Evolutionary conservation across 2,888 invertebrate species (phyloP), one percentile per base, ranked within the genome.

Genomic region (Cerastis rubricosa): DNA sequence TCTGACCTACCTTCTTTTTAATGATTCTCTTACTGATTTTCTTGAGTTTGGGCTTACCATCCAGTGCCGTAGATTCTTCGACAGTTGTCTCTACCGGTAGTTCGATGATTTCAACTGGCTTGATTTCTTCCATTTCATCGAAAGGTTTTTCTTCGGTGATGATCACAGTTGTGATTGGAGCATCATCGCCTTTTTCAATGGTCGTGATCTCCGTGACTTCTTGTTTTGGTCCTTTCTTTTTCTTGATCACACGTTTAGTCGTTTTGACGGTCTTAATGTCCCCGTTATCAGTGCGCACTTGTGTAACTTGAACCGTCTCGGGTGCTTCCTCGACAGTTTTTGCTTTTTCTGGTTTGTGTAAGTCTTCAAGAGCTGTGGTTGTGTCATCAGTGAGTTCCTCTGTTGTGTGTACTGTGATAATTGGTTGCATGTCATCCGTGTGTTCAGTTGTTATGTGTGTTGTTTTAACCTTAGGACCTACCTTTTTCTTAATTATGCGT

Each of bases 171-270:
- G 93, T 94, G 0, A 93, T 87, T 0, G 94, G 93, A 2, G 86
- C 88, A 70, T 94, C 92, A 25, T 93, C 94, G 7, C 95, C 94
- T 74, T 94, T 93, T 79, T 96, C 92, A 29, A 95, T 90, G 7
- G 96, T 97, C 4, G 94, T 80, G 1, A 40, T 67, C 6, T 94
- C 87, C 0, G 84, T 72, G 0, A 74, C 17, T 65, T 81, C 80
- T 51, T 80, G 74, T 47, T 78, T 80, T 0, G 64, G 74, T 3
- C 78, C 80, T 0, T 2, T 40, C 3, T 78, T 68, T 29, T 81
- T 80, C 9, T 74, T 80, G 64, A 79, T 79, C 0, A 71, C 64
- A 0, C 82, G 74, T 25, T 69, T 76, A 0, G 80, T 80, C 0
- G 76, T 80, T 19, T 76, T 82, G 0, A 80, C 17, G 0, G 45